Evolutionary conservation across 2,888 invertebrate genomes (phyloP).

Genomic region (Acanthosoma haemorrhoidale): DNA sequence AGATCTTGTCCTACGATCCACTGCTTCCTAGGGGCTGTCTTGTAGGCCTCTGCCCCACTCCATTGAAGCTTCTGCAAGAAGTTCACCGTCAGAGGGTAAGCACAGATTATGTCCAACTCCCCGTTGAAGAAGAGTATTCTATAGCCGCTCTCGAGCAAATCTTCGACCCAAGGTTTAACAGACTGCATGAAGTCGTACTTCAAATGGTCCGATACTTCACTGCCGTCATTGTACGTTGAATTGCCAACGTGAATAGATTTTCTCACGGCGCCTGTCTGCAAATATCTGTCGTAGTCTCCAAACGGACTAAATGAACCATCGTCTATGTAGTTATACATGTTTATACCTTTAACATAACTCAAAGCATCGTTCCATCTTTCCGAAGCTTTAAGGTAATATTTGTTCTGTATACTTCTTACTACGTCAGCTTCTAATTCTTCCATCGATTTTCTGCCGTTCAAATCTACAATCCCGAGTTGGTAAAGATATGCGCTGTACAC

Average conservation of each 20-base stretch:
- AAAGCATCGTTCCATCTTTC: constrained; percentile 61
- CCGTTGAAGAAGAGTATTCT: constrained; percentile 80
- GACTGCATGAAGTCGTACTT: constrained; percentile 75
- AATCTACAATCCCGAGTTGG: constrained; percentile 56
- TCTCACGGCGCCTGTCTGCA: constrained; percentile 37
- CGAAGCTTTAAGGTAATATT: constrained; percentile 67
- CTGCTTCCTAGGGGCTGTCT: constrained; percentile 57
- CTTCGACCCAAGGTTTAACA: constrained; percentile 65
- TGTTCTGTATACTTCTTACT: constrained; percentile 58
- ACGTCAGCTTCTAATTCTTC: constrained; percentile 57
- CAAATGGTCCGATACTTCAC: constrained; percentile 63
- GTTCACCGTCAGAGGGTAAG: constrained; percentile 76
- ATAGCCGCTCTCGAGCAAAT: constrained; percentile 62
- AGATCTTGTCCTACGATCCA: constrained; percentile 62
- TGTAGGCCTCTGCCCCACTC: constrained; percentile 59
- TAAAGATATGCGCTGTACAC: constrained; percentile 74
- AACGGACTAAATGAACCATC: constrained; percentile 51
- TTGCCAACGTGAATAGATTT: constrained; percentile 78
- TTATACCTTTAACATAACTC: constrained; percentile 49
- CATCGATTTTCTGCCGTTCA: constrained; percentile 57
- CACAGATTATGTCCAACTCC: constrained; percentile 85
- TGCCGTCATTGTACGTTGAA: constrained; percentile 44
- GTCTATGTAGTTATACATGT: constrained; percentile 65
- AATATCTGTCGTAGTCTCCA: constrained; percentile 36
- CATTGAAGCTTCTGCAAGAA: constrained; percentile 69